A percentile compares a stretch with the other conserved stretches of the same genome.
phyloP scores from a whole-genome alignment of 2,113 vertebrate species.

The Odobenus rosmarus region DNA sequence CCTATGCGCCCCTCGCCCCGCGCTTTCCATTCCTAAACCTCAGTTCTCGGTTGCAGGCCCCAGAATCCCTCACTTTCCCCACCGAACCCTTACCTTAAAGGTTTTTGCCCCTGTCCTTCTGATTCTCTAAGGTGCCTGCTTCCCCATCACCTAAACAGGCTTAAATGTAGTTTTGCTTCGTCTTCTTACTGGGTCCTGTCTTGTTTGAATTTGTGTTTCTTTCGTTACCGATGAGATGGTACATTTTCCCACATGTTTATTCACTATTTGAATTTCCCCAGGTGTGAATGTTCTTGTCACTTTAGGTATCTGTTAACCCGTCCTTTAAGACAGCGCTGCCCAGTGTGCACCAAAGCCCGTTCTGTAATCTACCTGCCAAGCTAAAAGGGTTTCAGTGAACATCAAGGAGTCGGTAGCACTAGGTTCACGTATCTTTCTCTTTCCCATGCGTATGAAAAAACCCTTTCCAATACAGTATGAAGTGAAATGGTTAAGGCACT shows the following conservation, averaged over 20 bases:
- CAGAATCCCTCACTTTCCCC: neutral
- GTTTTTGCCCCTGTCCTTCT: neutral
- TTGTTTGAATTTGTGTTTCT: neutral
- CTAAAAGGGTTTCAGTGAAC: neutral
- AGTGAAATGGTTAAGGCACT: neutral
- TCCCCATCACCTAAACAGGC: neutral
- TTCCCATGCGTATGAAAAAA: neutral
- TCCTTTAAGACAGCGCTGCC: neutral
- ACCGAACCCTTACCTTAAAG: neutral
- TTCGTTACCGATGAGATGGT: neutral
- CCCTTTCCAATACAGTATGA: neutral
- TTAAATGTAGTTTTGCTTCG: neutral
- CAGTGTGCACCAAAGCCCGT: neutral
- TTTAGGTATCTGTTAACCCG: neutral
- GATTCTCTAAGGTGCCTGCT: neutral
- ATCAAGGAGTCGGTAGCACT: neutral
- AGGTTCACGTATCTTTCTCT: neutral
- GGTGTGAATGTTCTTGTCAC: neutral
- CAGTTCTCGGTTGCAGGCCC: neutral
- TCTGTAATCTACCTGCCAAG: neutral
- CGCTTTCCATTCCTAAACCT: neutral
- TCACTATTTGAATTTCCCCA: neutral
- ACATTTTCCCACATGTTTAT: neutral
- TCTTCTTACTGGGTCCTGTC: neutral
- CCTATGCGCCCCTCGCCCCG: fast-evolving